Conservation (phyloP, 2,888 invertebrate genomes). For the Andricus quercusramuli region DNA sequence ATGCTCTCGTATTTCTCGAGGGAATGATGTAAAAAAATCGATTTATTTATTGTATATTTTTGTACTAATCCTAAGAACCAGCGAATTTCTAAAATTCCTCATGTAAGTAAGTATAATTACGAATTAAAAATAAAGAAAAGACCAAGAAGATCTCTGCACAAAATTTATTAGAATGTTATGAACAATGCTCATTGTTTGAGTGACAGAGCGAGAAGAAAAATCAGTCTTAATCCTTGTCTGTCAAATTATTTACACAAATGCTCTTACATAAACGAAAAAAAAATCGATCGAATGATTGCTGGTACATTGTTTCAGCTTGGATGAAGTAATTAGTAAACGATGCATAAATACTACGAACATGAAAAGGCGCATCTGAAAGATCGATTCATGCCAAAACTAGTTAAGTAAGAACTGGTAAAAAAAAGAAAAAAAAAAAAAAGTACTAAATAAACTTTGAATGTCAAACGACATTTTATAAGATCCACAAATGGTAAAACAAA, state of each 20-base stretch:
- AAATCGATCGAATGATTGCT: not conserved
- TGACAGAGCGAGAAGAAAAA: conserved; percentile 63
- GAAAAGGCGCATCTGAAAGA: not conserved
- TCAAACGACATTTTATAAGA: not conserved
- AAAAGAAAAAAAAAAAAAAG: not conserved
- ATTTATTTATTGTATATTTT: conserved; percentile 57
- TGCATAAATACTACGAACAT: conserved; percentile 9
- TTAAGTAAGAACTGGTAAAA: not conserved
- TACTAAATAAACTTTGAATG: no score
- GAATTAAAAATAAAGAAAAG: conserved; percentile 49
- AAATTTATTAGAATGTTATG: conserved; percentile 56
- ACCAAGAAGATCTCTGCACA: conserved; percentile 45
- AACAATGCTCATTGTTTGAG: conserved; percentile 53
- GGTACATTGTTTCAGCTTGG: not conserved
- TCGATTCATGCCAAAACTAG: not conserved
- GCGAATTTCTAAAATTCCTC: not conserved
- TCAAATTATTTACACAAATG: conserved; percentile 50
- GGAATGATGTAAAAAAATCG: conserved; percentile 87
- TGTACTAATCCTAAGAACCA: conserved; percentile 5
- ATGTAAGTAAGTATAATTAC: conserved; percentile 38
- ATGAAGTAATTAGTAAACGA: not conserved
- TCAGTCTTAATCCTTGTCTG: conserved; percentile 67
- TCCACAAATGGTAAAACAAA: not conserved
- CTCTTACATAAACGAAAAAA: conserved; percentile 4
- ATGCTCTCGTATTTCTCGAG: conserved; percentile 91